Conservation (phyloP, 2,113 vertebrate genomes). For the Onychorhynchus coronatus region DNA sequence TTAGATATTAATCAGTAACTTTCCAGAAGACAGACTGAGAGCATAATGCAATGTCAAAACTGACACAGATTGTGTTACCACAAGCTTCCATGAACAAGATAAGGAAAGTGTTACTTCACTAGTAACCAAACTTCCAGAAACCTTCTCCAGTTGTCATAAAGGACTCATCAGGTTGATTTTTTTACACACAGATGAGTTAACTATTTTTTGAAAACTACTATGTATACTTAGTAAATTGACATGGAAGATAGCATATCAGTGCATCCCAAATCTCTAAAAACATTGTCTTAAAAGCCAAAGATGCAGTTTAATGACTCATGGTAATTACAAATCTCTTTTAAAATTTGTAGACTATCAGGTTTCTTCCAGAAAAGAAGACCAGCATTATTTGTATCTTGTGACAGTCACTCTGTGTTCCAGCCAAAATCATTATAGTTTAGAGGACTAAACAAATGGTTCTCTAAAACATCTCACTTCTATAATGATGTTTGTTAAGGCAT, state of each 20-base stretch:
- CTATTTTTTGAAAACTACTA: background rate
- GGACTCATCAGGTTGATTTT: background rate
- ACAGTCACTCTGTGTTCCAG: background rate
- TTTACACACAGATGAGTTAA: background rate
- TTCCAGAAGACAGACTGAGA: background rate
- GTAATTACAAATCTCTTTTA: background rate
- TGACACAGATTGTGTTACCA: background rate
- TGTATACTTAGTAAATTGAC: background rate
- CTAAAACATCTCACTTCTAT: background rate
- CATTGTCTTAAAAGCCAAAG: background rate
- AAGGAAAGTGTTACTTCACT: background rate
- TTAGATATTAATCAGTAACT: background rate
- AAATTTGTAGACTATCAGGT: background rate
- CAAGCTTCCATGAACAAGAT: background rate
- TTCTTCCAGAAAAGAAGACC: background rate
- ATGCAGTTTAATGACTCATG: background rate
- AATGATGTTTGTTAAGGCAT: background rate
- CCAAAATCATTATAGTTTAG: background rate
- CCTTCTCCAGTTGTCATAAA: background rate
- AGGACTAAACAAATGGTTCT: background rate
- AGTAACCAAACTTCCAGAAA: background rate
- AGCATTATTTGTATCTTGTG: background rate
- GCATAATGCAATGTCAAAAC: background rate
- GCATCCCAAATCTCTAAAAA: background rate
- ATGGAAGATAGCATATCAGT: background rate